These are phyloP conservation scores for Rhopalosiphum maidis DNA, from an alignment of 1,140 invertebrate species.

Conservation along the genomic window DNA sequence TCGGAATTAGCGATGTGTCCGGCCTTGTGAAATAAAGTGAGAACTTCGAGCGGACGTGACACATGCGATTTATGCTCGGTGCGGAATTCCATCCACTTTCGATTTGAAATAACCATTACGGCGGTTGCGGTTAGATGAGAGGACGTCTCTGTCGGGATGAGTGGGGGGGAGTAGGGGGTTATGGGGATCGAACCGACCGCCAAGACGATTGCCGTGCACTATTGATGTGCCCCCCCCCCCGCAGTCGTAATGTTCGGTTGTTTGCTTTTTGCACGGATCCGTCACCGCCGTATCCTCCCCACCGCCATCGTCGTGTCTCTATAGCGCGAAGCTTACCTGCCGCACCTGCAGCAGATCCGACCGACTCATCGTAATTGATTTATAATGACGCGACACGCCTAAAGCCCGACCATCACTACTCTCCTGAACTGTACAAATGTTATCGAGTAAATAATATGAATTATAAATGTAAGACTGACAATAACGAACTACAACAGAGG, in stretches of 20 bases:
- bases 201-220: background rate
- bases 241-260: background rate
- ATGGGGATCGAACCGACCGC: background rate
- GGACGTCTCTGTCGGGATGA: background rate
- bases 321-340: background rate
- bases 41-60: conserved; percentile 4
- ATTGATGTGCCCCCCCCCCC: background rate
- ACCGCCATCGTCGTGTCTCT: background rate
- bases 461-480: background rate
- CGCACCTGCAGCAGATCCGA: background rate
- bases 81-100: conserved; percentile 12
- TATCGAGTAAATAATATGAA: background rate
- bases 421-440: background rate
- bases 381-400: background rate
- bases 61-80: conserved; percentile 6
- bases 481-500: background rate
- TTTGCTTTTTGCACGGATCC: background rate
- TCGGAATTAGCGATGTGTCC: background rate
- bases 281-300: background rate
- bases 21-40: background rate
- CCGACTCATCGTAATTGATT: background rate
- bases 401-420: background rate
- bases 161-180: too few species aligned
- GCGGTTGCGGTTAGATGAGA: background rate
- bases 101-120: conserved; percentile 17